A percentile compares a stretch with the other conserved stretches of the same genome.
These are phyloP conservation scores for Thalassophryne amazonica DNA, from an alignment of 2,797 vertebrate genomes.

Conservation along the genomic window DNA sequence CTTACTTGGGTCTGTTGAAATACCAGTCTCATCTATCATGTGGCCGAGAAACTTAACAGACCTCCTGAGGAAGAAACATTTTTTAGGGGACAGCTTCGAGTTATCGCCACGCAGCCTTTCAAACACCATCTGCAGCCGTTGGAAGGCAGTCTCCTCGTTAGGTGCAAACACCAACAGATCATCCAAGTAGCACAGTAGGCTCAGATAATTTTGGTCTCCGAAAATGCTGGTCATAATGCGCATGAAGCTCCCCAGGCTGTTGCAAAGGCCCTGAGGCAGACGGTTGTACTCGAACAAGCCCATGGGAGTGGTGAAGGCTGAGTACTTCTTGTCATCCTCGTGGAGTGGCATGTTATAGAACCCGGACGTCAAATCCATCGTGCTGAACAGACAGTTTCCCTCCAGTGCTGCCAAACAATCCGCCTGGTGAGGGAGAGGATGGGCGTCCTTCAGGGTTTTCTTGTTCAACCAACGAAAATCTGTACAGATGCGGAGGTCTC, in stretches of 20 bases:
- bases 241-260: constrained; percentile 25
- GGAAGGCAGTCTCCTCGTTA: neutral
- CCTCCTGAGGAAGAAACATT: constrained; percentile 11
- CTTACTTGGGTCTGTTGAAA: constrained; percentile 5
- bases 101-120: neutral
- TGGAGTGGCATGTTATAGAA: neutral
- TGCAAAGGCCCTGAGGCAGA: constrained; percentile 18
- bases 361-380: neutral
- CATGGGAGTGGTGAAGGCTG: constrained; percentile 7
- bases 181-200: constrained; percentile 12
- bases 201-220: constrained; percentile 15
- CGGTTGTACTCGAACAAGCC: constrained; percentile 12
- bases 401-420: neutral
- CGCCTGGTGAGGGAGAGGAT: neutral
- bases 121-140: constrained; percentile 6
- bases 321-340: constrained; percentile 1
- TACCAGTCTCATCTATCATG: neutral
- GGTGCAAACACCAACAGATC: constrained; percentile 18
- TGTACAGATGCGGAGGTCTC: neutral
- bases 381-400: neutral
- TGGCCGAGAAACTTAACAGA: constrained; percentile 17
- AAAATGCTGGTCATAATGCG: constrained; percentile 27
- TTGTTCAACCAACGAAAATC: neutral
- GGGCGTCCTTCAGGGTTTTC: neutral
- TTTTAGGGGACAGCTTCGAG: constrained; percentile 23